Base-by-base conservation (phyloP, 2,797 vertebrate species). In the Naso thynnoides region DNA sequence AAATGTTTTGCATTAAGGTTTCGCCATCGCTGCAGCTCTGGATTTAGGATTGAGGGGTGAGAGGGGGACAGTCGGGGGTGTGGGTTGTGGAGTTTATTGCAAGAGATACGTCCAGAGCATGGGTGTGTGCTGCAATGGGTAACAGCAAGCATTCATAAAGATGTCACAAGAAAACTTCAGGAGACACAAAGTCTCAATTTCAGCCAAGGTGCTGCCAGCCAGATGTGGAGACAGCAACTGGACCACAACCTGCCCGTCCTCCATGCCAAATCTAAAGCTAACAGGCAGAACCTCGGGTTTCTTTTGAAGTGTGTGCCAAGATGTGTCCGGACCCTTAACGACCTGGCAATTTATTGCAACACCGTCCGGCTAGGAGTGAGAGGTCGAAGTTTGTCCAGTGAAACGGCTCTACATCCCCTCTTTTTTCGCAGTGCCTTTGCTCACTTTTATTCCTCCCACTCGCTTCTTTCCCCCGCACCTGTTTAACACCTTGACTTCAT, bases 161-260 rank as follows among this genome's bases (percentile, higher is more conserved):
- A 94, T 93, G 93, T 95, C 94, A 95, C 73, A 83, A 66, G 83
- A 87, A 88, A 91, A 94, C 90, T 88, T 92, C 88, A 88, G 86
- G 90, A 94, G 93, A 94, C 90, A 87, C 93, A 92, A 94, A 94
- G 92, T 93, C 93, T 95, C 93, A 94, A 93, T 94, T 93, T 93
- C 83, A 83, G 91, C 82, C 87, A 85, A 92, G 86, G 90, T 86
- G 86, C 94, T 95, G 93, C 92, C 92, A 90, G 83, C 92, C 95
- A 95, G 94, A 95, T 95, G 95, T 95, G 91, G 66, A 88, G 72
- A 76, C 85, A 71, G 77, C 76, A 81, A 86, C 89, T 83, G 84
- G 83, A 88, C 84, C 82, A 27, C 85, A 85, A 91, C 86, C 78
- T 79, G 82, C 81, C 81, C 29, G 73, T 87, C 88, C 85, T 87